Evolutionary conservation across 2,113 vertebrate genomes (phyloP).

Genomic region (Cichladusa arquata): DNA sequence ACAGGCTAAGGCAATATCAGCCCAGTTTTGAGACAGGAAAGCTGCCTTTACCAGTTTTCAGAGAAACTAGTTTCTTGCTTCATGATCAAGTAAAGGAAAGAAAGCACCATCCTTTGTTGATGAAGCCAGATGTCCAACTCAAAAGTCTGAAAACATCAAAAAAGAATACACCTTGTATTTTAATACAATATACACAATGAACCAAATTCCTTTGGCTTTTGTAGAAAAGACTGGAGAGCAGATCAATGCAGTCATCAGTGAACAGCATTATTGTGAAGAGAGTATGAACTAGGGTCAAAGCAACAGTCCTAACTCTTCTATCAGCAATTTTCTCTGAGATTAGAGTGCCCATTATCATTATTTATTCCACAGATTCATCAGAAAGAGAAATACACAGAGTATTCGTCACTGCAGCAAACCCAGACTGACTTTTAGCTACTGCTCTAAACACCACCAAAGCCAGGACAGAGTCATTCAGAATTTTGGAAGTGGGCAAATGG

Average conservation of each 20-base stretch:
- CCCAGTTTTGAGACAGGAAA: background rate
- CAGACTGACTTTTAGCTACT: background rate
- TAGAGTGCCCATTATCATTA: background rate
- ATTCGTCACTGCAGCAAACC: background rate
- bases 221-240: background rate
- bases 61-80: background rate
- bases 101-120: background rate
- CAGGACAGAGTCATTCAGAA: background rate
- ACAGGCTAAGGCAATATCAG: background rate
- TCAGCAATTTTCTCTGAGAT: background rate
- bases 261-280: background rate
- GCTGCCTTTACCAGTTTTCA: background rate
- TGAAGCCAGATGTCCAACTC: background rate
- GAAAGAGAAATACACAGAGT: background rate
- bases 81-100: background rate
- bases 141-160: background rate
- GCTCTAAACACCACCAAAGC: background rate
- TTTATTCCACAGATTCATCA: background rate
- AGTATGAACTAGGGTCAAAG: background rate
- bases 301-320: background rate
- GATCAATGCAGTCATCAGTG: background rate
- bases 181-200: background rate
- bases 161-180: background rate
- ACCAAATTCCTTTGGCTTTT: background rate
- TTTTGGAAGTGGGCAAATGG: background rate